phyloP scores from a whole-genome alignment of 2,888 invertebrate genomes.

The Creontiades dilutus region DNA sequence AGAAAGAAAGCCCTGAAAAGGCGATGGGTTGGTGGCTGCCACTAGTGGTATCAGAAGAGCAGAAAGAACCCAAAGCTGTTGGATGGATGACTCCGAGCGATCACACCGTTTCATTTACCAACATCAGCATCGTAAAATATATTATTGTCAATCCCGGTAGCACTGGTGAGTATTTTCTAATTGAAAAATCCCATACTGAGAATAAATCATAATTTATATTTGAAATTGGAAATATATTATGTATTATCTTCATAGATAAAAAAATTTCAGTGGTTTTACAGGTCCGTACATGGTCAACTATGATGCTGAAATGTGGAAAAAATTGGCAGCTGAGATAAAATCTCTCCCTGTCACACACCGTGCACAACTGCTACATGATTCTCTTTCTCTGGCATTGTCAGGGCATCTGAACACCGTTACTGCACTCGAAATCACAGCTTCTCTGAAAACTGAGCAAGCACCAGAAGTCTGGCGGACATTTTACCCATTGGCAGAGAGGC shows the following conservation, averaged over 20 bases:
- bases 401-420: conserved; percentile 87
- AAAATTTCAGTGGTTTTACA: conserved; percentile 77
- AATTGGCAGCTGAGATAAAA: conserved; percentile 81
- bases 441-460: conserved; percentile 86
- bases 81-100: conserved; percentile 71
- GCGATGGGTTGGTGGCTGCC: conserved; percentile 75
- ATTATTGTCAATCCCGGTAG: conserved; percentile 91
- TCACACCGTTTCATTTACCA: conserved; percentile 70
- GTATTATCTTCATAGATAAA: not conserved
- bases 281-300: conserved; percentile 92
- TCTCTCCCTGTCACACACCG: conserved; percentile 83
- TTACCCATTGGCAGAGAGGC: conserved; percentile 90
- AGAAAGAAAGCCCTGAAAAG: conserved; percentile 74
- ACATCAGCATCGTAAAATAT: conserved; percentile 74
- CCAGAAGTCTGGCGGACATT: conserved; percentile 91
- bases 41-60: conserved; percentile 71
- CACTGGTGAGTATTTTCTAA: conserved; percentile 82
- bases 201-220: not conserved
- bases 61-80: conserved; percentile 66
- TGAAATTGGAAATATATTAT: no score
- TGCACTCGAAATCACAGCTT: conserved; percentile 89
- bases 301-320: conserved; percentile 87
- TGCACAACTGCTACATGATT: conserved; percentile 87
- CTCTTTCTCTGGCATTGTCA: conserved; percentile 88
- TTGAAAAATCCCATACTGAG: not conserved